Conservation (phyloP, 2,888 invertebrate species). For the Sialis lutaria region DNA sequence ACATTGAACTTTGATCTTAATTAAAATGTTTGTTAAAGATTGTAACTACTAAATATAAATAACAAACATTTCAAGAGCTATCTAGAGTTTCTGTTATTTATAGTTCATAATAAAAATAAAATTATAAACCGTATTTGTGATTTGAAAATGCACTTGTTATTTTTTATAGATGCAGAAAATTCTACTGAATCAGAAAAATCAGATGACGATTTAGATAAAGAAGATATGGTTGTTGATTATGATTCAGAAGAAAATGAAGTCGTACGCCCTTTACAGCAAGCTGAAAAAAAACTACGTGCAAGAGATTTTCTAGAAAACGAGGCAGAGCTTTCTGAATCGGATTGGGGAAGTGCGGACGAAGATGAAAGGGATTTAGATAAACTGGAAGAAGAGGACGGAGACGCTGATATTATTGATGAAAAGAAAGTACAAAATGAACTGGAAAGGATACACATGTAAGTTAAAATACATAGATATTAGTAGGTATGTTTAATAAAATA, state of each 20-base stretch:
- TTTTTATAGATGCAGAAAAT: too few species aligned
- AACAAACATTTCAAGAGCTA: too few species aligned
- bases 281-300: slow-evolving; percentile 23
- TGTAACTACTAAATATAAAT: too few species aligned
- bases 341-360: slow-evolving; percentile 78
- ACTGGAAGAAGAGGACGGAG: slow-evolving; percentile 71
- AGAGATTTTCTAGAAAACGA: slow-evolving; percentile 74
- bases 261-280: slow-evolving; percentile 10
- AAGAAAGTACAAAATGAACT: slow-evolving; percentile 60
- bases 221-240: slow-evolving; percentile 39
- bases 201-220: slow-evolving; percentile 19
- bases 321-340: slow-evolving; percentile 82
- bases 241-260: slow-evolving; percentile 76
- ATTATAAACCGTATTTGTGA: slow-evolving; percentile 12
- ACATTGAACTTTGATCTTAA: too few species aligned
- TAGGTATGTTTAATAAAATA: not conserved
- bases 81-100: too few species aligned
- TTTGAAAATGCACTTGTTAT: too few species aligned
- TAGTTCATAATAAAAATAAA: not conserved
- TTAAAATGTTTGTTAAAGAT: too few species aligned
- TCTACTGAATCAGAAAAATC: not conserved
- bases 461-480: slow-evolving; percentile 10
- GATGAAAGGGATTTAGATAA: slow-evolving; percentile 65
- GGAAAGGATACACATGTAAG: slow-evolving; percentile 71
- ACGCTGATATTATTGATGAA: slow-evolving; percentile 67